Conservation (phyloP, 1,140 invertebrate species). For the Ephestia elutella region DNA sequence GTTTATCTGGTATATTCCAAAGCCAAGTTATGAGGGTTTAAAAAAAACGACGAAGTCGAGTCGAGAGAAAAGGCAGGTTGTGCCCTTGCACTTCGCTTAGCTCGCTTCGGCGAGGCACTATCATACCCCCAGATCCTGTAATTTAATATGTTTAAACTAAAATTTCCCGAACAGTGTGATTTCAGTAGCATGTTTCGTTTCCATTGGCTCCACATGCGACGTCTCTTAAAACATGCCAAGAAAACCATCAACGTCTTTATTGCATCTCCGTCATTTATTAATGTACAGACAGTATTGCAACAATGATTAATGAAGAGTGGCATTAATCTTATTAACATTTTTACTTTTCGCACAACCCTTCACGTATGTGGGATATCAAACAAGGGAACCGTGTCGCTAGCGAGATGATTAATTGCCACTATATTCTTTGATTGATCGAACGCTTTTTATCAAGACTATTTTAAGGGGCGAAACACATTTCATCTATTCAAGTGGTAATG, state of each 20-base stretch:
- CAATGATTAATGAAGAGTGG: slow-evolving; percentile 20
- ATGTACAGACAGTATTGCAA: slow-evolving; percentile 10
- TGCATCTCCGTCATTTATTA: slow-evolving; percentile 15
- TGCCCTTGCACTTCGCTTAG: no score
- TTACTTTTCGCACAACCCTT: slow-evolving; percentile 18
- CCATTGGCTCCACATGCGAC: background rate
- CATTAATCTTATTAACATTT: slow-evolving; percentile 17
- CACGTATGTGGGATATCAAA: slow-evolving; percentile 26
- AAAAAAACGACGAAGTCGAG: no score
- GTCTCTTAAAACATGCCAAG: background rate
- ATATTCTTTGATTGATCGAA: slow-evolving; percentile 52
- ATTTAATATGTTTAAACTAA: no score
- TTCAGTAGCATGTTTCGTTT: background rate
- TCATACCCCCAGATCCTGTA: no score
- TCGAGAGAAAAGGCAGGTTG: no score
- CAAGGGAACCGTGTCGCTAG: slow-evolving; percentile 27
- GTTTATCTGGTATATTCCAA: no score
- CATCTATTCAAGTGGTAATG: slow-evolving; percentile 31
- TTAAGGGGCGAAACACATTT: slow-evolving; percentile 25
- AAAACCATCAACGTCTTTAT: slow-evolving; percentile 12
- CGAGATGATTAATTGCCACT: slow-evolving; percentile 60
- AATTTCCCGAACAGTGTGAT: background rate
- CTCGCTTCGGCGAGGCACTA: no score
- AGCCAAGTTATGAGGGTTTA: no score
- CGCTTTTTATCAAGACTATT: slow-evolving; percentile 34